Base-by-base conservation (phyloP, 2,797 vertebrate genomes). In the Danio jaintianensis region DNA sequence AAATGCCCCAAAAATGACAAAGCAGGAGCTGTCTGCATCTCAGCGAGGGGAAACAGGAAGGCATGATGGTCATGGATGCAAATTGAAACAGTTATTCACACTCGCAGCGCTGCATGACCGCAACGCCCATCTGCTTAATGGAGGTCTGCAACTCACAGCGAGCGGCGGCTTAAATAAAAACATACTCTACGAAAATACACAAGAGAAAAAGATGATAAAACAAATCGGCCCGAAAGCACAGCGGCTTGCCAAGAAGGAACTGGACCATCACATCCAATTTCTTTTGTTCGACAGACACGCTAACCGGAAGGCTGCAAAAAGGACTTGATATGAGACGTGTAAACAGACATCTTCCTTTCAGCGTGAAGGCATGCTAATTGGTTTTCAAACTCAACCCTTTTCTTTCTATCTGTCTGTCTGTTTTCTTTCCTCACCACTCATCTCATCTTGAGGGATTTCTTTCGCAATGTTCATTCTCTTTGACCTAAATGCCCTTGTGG, bases 251-350 rank as follows among this genome's bases (percentile, higher is more conserved):
- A 91, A 88, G 84, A 91, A 86, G 86, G 86, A 93, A 93, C 88
- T 87, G 90, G 91, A 92, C 92, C 91, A 92, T 94, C 91, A 90
- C 88, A 90, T 91, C 88, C 86, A 85, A 91, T 92, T 90, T 90
- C 79, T 89, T 88, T 89, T 88, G 87, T 84, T 83, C 83, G 85
- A 87, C 36, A 67, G 52, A 75, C 61, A 71, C 71, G 70, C 76
- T 18, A 83, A 77, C 82, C 82, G 75, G 79, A 82, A 83, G 70
- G 59, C 83, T 79, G 18, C 56, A 29, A 29, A 76, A 78, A 63
- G 43, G 48, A 86, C 76, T 73, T 78, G 74, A 82, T 86, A 82
- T 55, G 40, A 71, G 50, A 74, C 77, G 52, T 80, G 87, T 90
- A 92, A 93, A 92, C 88, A 89, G 81, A 5, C 63, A 80, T 88